A percentile compares a stretch with the other conserved stretches of the same genome.
These are phyloP conservation scores for Micromesistius poutassou DNA, from an alignment of 2,797 vertebrate species.

Conservation along the genomic window DNA sequence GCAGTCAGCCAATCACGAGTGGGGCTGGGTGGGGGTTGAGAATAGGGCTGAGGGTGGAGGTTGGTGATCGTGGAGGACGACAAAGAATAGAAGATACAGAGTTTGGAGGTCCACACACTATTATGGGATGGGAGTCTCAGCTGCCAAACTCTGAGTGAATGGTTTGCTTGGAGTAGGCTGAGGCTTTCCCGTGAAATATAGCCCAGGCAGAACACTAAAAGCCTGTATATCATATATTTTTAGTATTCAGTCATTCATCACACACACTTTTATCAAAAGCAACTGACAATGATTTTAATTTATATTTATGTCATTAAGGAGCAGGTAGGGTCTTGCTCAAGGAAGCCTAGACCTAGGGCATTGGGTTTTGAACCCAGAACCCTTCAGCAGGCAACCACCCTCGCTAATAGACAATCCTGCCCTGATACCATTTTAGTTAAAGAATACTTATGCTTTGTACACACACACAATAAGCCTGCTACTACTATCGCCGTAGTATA, in stretches of 20 bases:
- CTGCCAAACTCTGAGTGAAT: neutral
- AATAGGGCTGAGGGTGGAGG: neutral
- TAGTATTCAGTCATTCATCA: neutral
- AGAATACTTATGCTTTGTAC: neutral
- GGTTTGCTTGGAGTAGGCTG: neutral
- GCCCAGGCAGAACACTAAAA: neutral
- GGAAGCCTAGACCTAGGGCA: neutral
- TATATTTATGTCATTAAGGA: neutral
- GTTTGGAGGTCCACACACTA: conserved; percentile 17
- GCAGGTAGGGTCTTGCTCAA: neutral
- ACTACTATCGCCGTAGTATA: neutral
- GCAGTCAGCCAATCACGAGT: conserved; percentile 36
- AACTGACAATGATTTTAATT: neutral
- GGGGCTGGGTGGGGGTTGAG: conserved; percentile 8
- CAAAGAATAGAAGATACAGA: conserved; percentile 13
- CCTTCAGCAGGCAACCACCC: neutral
- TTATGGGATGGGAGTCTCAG: neutral
- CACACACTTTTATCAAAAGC: neutral
- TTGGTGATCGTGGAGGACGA: conserved; percentile 32
- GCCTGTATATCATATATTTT: neutral
- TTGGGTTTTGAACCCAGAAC: neutral
- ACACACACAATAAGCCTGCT: neutral
- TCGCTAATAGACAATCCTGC: neutral
- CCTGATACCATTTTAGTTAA: neutral
- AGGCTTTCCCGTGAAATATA: neutral